These are phyloP conservation scores for Chamaetylas fuelleborni DNA, from an alignment of 2,113 vertebrate genomes.

Conservation along the genomic window DNA sequence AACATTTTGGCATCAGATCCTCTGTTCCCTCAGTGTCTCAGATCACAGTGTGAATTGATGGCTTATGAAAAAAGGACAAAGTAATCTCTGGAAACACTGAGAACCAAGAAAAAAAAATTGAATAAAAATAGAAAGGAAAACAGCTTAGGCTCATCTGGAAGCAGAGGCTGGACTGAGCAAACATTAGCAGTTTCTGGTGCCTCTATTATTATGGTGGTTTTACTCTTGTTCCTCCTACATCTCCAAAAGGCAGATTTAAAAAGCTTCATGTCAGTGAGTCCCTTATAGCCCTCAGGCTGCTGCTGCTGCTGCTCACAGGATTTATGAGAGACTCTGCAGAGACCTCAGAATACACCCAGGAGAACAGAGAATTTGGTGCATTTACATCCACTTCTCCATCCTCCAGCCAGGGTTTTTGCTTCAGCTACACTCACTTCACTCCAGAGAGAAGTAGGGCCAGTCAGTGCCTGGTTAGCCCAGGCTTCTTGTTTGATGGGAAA, in stretches of 20 bases:
- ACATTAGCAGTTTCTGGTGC: neutral
- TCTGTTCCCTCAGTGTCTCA: neutral
- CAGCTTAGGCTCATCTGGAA: neutral
- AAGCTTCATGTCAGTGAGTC: neutral
- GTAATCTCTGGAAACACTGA: constrained; percentile 5
- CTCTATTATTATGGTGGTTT: neutral
- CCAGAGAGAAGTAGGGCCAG: rapidly evolving
- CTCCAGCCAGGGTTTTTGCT: neutral
- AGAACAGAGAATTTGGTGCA: neutral
- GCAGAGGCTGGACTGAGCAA: neutral
- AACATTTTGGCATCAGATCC: constrained; percentile 39
- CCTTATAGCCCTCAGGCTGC: neutral
- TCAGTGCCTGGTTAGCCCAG: neutral
- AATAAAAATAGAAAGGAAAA: constrained; percentile 3
- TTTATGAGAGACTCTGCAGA: neutral
- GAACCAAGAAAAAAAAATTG: neutral
- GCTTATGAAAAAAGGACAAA: constrained; percentile 21
- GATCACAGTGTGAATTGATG: neutral
- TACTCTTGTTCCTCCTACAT: neutral
- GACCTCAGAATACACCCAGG: neutral
- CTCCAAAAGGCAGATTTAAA: neutral
- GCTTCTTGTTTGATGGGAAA: neutral
- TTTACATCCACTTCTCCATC: neutral
- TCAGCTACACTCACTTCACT: neutral
- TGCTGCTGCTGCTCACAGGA: neutral